phyloP scores from a whole-genome alignment of 2,797 vertebrate genomes.

The Lophotriccus pileatus region DNA sequence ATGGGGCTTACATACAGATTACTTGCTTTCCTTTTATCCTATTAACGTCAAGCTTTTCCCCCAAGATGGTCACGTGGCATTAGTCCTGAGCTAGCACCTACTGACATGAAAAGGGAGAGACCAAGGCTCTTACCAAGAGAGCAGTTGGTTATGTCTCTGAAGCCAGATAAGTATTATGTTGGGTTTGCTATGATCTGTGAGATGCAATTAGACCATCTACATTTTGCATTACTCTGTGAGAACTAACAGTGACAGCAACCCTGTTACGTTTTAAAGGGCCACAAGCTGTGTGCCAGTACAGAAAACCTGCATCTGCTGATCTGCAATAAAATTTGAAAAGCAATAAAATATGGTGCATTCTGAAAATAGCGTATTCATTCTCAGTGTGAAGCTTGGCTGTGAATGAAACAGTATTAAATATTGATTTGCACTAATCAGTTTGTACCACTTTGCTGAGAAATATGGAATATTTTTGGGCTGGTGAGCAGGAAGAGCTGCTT shows the following conservation, averaged over 20 bases:
- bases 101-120: neutral
- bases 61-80: neutral
- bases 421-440: neutral
- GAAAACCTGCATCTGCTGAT: neutral
- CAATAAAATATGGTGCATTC: neutral
- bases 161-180: neutral
- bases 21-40: neutral
- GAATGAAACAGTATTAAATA: neutral
- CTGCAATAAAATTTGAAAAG: neutral
- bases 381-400: neutral
- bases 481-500: neutral
- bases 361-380: neutral
- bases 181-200: neutral
- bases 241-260: neutral
- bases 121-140: fast-evolving
- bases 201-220: neutral
- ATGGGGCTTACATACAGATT: neutral
- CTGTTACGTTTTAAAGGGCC: neutral
- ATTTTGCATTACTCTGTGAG: neutral
- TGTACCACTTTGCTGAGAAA: neutral
- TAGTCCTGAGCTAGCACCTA: neutral
- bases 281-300: neutral
- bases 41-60: neutral
- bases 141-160: neutral
- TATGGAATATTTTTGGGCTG: neutral